Conservation (phyloP, 2,888 invertebrate genomes). For the Lymantria monacha region DNA sequence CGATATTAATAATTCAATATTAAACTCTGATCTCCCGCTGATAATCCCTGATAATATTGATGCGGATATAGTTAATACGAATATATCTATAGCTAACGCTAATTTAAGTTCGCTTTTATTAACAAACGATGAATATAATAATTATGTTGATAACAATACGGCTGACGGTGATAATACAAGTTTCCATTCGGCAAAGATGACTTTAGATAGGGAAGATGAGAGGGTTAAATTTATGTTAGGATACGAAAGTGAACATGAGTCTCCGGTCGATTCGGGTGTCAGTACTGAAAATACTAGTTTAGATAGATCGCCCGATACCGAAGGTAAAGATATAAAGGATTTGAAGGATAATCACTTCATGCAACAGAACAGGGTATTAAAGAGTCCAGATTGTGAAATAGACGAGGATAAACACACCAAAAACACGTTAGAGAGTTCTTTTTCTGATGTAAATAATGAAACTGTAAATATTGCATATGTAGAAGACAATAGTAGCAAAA, state of each 20-base stretch:
- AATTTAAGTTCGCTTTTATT: slow-evolving; percentile 82
- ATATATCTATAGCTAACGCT: slow-evolving; percentile 85
- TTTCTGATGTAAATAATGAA: slow-evolving; percentile 50
- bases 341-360: slow-evolving; percentile 62
- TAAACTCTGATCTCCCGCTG: slow-evolving; percentile 59
- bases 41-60: slow-evolving; percentile 72
- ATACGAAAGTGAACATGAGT: slow-evolving; percentile 75
- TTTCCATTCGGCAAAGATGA: slow-evolving; percentile 64
- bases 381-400: slow-evolving; percentile 46
- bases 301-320: slow-evolving; percentile 84
- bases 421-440: slow-evolving; percentile 60
- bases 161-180: slow-evolving; percentile 51
- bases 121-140: slow-evolving; percentile 72
- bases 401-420: slow-evolving; percentile 38
- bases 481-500: slow-evolving; percentile 60
- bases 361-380: slow-evolving; percentile 72
- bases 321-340: slow-evolving; percentile 61
- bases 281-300: slow-evolving; percentile 88
- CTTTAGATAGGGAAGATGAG: slow-evolving; percentile 53
- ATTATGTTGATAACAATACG: slow-evolving; percentile 50
- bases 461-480: slow-evolving; percentile 67
- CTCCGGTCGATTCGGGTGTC: slow-evolving; percentile 85
- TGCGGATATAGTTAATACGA: slow-evolving; percentile 65
- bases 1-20: slow-evolving; percentile 46
- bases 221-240: slow-evolving; percentile 74